Conservation (phyloP, 2,888 invertebrate species). For the Amblyteles armatorius region DNA sequence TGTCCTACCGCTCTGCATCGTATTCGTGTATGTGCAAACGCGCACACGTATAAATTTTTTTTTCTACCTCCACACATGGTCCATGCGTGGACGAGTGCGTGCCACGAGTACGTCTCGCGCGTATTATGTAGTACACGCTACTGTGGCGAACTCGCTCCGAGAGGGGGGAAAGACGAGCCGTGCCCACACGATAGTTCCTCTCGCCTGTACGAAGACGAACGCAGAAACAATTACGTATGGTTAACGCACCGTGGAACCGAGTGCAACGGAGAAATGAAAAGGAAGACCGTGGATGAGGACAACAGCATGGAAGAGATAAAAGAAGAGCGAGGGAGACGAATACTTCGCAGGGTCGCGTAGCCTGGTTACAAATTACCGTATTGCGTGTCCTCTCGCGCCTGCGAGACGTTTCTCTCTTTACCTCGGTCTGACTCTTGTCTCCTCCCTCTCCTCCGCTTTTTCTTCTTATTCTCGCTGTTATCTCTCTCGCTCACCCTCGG, state of each 20-base stretch:
- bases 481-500: constrained; percentile 11
- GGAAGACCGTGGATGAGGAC: constrained; percentile 35
- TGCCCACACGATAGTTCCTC: constrained; percentile 34
- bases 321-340: constrained; percentile 47
- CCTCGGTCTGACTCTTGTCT: constrained; percentile 18
- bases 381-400: constrained; percentile 73
- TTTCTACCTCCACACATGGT: constrained; percentile 17
- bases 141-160: constrained; percentile 50
- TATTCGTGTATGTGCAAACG: neutral
- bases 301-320: constrained; percentile 28
- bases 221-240: constrained; percentile 73
- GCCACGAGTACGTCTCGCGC: constrained; percentile 59
- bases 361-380: constrained; percentile 77
- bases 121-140: constrained; percentile 71
- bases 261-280: constrained; percentile 30
- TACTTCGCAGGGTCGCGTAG: constrained; percentile 69
- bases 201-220: constrained; percentile 47
- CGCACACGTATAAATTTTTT: neutral
- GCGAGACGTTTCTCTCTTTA: constrained; percentile 27
- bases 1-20: constrained; percentile 38
- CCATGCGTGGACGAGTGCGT: constrained; percentile 53
- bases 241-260: constrained; percentile 62
- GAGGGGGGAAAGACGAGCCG: constrained; percentile 33
- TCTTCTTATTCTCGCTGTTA: constrained; percentile 7
- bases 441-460: constrained; percentile 4